A percentile compares a stretch with the other conserved stretches of the same genome.
phyloP scores from a whole-genome alignment of 2,113 vertebrate genomes.

The Zeus faber region DNA sequence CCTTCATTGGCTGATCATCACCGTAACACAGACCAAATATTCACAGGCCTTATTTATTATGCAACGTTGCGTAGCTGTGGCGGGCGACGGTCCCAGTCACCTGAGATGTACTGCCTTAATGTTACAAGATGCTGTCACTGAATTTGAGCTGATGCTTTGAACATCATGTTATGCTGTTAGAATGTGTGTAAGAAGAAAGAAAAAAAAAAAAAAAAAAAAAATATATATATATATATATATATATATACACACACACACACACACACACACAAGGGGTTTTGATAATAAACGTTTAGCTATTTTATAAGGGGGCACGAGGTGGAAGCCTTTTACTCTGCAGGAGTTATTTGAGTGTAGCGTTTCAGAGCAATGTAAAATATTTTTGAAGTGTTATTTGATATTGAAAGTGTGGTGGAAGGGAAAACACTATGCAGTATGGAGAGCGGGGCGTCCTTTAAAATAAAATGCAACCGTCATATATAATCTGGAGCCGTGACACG shows the following conservation, averaged over 20 bases:
- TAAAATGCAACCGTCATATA: constrained; percentile 51
- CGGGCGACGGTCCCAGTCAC: not conserved
- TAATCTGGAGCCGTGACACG: constrained; percentile 49
- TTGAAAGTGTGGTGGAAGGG: constrained; percentile 41
- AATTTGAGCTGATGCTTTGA: constrained; percentile 4
- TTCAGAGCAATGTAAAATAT: constrained; percentile 39
- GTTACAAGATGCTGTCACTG: not conserved
- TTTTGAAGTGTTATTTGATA: constrained; percentile 61
- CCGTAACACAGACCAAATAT: constrained; percentile 13
- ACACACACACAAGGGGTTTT: too few relatives aligned
- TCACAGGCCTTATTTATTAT: constrained; percentile 4
- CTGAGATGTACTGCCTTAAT: constrained; percentile 3
- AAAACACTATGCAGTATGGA: constrained; percentile 53
- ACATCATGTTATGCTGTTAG: constrained; percentile 18
- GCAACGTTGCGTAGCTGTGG: not conserved
- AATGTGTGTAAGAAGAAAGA: too few relatives aligned
- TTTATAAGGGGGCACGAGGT: too few relatives aligned
- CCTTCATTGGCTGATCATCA: not conserved
- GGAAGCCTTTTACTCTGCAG: too few relatives aligned
- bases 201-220: too few relatives aligned
- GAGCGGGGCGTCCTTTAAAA: constrained; percentile 59
- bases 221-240: constrained; percentile 5
- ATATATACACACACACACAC: too few relatives aligned
- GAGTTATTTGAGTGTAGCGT: constrained; percentile 41
- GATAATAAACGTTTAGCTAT: constrained; percentile 23